These are phyloP conservation scores for Myrmophylax atrothorax DNA, from an alignment of 2,113 vertebrate genomes.

Conservation along the genomic window DNA sequence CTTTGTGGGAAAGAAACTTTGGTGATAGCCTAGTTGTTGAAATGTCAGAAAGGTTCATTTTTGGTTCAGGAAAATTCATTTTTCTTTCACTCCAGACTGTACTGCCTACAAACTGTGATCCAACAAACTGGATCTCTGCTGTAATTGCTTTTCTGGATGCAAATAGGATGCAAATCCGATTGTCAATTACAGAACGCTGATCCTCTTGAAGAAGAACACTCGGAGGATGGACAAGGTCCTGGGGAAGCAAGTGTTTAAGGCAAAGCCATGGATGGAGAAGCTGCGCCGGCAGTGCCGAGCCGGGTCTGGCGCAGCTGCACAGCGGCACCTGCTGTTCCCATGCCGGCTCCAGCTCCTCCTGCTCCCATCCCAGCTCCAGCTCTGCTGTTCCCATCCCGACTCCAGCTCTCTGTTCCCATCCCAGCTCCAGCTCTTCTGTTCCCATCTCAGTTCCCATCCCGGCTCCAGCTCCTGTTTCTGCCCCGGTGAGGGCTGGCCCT, in stretches of 20 bases:
- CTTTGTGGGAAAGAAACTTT: not conserved
- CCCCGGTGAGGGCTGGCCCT: too few species aligned
- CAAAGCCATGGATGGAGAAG: rapidly evolving
- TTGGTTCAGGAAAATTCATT: not conserved
- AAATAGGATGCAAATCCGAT: not conserved
- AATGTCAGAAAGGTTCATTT: not conserved
- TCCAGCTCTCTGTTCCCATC: rapidly evolving
- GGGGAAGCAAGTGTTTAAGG: not conserved
- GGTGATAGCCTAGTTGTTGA: not conserved
- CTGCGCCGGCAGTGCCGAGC: not conserved
- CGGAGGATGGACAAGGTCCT: not conserved
- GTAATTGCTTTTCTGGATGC: not conserved
- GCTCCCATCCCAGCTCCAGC: too few species aligned
- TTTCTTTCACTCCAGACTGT: not conserved
- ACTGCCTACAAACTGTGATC: not conserved
- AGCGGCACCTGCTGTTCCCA: constrained; percentile 23
- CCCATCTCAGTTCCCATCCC: not conserved
- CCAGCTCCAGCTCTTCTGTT: rapidly evolving
- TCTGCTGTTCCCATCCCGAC: rapidly evolving
- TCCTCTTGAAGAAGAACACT: too few species aligned
- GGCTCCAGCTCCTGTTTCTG: rapidly evolving
- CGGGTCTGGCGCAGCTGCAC: not conserved
- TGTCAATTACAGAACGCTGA: not conserved
- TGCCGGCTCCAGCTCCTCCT: rapidly evolving
- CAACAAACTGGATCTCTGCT: not conserved